A percentile compares a stretch with the other conserved stretches of the same genome.
phyloP scores from a whole-genome alignment of 2,888 invertebrate genomes.

The Abscondita cerata region DNA sequence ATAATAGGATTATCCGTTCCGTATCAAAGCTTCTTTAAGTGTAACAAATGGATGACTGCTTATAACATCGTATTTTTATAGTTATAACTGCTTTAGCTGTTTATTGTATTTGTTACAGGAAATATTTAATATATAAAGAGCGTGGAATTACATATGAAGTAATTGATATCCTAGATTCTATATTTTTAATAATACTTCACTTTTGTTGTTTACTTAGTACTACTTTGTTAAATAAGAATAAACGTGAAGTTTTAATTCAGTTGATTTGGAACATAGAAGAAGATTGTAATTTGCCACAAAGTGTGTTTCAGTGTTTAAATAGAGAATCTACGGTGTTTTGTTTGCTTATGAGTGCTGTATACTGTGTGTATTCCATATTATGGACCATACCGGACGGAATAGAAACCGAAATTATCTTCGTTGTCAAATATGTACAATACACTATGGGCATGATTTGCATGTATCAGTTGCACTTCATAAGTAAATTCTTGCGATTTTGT shows the following conservation, averaged over 20 bases:
- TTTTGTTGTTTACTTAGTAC: neutral
- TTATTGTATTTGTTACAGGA: neutral
- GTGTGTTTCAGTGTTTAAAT: neutral
- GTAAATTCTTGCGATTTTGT: neutral
- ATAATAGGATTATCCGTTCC: neutral
- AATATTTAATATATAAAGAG: neutral
- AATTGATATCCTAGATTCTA: slow-evolving; percentile 1
- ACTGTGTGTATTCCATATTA: neutral
- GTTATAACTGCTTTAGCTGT: neutral
- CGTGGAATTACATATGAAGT: neutral
- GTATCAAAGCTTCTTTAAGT: neutral
- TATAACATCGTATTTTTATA: neutral
- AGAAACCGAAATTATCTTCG: neutral
- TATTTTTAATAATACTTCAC: neutral
- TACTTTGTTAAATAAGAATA: neutral
- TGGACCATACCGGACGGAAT: neutral
- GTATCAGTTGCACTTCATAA: neutral
- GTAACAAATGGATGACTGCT: too few species aligned
- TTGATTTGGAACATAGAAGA: neutral
- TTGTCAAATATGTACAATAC: neutral
- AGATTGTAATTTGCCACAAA: neutral
- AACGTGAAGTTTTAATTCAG: neutral
- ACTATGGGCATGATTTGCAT: neutral
- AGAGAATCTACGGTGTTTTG: neutral
- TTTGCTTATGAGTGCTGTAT: neutral